These are phyloP conservation scores for Fabriciana adippe DNA, from an alignment of 2,888 invertebrate species.

Conservation along the genomic window DNA sequence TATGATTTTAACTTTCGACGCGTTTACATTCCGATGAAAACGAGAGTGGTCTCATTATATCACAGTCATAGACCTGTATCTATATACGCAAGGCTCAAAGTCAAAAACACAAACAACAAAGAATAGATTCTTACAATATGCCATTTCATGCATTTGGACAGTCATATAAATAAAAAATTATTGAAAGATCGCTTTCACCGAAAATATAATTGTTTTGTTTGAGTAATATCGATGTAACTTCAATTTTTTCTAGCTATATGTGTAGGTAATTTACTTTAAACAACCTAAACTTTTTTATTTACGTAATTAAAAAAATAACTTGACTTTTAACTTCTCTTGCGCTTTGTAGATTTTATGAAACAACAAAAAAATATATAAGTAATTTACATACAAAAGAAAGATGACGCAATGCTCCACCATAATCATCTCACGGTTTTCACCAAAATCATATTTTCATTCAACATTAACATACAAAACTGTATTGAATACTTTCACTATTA, in stretches of 20 bases:
- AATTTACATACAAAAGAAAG: conserved; percentile 18
- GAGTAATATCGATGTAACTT: conserved; percentile 29
- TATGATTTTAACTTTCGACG: conserved; percentile 39
- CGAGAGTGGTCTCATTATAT: conserved; percentile 46
- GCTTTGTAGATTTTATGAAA: neutral
- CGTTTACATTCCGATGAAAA: conserved; percentile 58
- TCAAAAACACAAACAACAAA: conserved; percentile 14
- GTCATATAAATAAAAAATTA: conserved; percentile 47
- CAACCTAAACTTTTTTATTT: conserved; percentile 3
- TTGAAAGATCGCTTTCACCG: conserved; percentile 55
- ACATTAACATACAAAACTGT: conserved; percentile 17
- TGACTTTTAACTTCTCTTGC: neutral
- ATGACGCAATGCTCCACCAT: conserved; percentile 3
- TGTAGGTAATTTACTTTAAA: conserved; percentile 4
- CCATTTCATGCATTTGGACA: conserved; percentile 60
- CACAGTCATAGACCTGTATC: conserved; percentile 25
- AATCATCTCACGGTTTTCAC: conserved; percentile 22
- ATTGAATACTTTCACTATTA: conserved; percentile 20
- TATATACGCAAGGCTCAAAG: conserved; percentile 24
- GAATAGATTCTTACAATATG: conserved; percentile 49
- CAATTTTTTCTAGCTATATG: neutral
- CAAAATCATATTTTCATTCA: conserved; percentile 10
- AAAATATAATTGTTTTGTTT: conserved; percentile 39
- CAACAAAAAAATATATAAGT: neutral
- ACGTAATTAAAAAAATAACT: neutral